Conservation (phyloP, 2,113 vertebrate genomes). For the Marmota monax region DNA sequence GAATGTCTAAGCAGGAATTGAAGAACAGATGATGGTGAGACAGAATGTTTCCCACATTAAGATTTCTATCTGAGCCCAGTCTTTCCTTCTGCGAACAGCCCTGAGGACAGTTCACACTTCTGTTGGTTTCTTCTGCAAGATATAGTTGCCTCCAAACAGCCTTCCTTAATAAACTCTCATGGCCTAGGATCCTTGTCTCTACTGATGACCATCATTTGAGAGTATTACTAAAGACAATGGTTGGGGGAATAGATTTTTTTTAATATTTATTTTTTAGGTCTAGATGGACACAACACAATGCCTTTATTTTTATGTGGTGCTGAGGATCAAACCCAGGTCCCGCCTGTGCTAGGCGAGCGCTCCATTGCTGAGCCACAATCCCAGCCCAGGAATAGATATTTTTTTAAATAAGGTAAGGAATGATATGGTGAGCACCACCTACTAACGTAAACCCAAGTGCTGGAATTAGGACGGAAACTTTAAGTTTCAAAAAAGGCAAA, state of each 20-base stretch:
- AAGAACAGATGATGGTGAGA: neutral
- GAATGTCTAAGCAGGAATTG: conserved; percentile 5
- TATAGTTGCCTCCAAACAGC: neutral
- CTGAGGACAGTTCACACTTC: neutral
- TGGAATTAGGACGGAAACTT: neutral
- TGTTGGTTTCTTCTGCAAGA: conserved; percentile 6
- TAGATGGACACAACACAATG: too few species aligned
- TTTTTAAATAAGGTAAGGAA: neutral
- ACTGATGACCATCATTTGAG: neutral
- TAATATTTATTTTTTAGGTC: too few species aligned
- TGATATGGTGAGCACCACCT: neutral
- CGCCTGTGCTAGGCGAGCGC: too few species aligned
- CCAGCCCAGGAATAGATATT: too few species aligned
- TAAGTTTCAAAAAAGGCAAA: conserved; percentile 20
- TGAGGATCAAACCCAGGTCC: too few species aligned
- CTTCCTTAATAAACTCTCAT: conserved; percentile 26
- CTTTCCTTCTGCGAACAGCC: neutral
- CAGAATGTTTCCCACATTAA: neutral
- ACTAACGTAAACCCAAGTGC: neutral
- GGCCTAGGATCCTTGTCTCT: neutral
- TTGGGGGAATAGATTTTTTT: neutral
- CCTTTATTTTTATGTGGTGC: too few species aligned
- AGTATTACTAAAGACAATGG: neutral
- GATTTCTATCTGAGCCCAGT: neutral
- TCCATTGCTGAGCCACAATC: too few species aligned